phyloP scores from a whole-genome alignment of 92 coral and sea anemone genomes.

The Phenganax stokvisi region DNA sequence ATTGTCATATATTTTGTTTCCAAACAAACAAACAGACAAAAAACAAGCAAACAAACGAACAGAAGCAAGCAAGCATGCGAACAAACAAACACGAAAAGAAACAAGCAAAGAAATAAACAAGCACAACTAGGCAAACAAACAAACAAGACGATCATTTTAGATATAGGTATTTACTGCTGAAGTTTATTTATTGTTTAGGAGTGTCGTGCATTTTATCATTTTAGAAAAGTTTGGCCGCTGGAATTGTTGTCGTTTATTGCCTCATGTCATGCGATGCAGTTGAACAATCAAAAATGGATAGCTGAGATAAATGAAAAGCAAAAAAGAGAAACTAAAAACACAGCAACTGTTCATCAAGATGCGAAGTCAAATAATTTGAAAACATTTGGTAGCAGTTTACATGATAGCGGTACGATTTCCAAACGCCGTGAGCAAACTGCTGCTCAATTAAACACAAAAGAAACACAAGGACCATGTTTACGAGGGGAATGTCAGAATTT shows the following conservation, averaged over 20 bases:
- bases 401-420: not conserved
- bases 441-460: not conserved
- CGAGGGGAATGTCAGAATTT: not conserved
- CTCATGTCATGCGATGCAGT: conserved; percentile 6
- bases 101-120: too few relatives aligned
- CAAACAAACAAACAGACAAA: too few relatives aligned
- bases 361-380: not conserved
- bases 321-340: not conserved
- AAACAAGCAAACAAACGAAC: too few relatives aligned
- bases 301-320: too few relatives aligned
- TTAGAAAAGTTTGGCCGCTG: conserved; percentile 37
- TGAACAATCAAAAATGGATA: not conserved
- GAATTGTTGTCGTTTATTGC: conserved; percentile 34
- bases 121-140: too few relatives aligned
- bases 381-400: not conserved
- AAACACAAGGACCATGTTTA: not conserved
- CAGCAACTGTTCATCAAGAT: not conserved
- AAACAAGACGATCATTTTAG: too few relatives aligned
- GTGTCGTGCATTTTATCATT: not conserved
- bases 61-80: too few relatives aligned
- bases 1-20: too few relatives aligned
- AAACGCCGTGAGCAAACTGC: not conserved
- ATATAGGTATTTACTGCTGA: too few relatives aligned
- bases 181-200: not conserved
- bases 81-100: too few relatives aligned